A percentile compares a stretch with the other conserved stretches of the same genome.
phyloP scores from a whole-genome alignment of 2,888 invertebrate species.

The Tipula vernalis region DNA sequence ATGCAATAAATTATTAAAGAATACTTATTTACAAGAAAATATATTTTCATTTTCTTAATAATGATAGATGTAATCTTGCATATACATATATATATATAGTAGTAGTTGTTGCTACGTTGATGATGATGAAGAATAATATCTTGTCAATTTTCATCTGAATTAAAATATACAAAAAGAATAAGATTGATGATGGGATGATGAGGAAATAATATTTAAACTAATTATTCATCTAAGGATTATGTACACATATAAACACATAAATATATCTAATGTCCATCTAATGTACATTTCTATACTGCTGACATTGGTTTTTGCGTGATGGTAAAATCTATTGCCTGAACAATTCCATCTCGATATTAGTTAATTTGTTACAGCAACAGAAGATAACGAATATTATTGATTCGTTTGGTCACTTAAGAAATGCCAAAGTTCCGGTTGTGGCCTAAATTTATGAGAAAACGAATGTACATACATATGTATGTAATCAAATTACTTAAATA shows the following conservation, averaged over 20 bases:
- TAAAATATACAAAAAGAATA: background rate
- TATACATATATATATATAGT: background rate
- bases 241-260: background rate
- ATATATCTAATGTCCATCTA: background rate
- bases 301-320: background rate
- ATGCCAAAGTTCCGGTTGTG: too few relatives aligned
- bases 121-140: conserved; percentile 4
- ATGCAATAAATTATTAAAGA: background rate
- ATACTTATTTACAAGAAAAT: background rate
- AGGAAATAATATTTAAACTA: conserved; percentile 4
- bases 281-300: background rate
- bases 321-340: background rate
- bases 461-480: too few relatives aligned
- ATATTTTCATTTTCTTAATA: background rate
- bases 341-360: background rate
- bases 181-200: background rate
- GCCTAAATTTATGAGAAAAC: too few relatives aligned
- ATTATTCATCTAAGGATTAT: conserved; percentile 4
- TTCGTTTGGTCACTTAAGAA: too few relatives aligned
- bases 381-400: too few relatives aligned
- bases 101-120: background rate
- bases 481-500: too few relatives aligned
- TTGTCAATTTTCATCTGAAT: conserved; percentile 4
- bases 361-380: too few relatives aligned
- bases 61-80: background rate